These are phyloP conservation scores for Polymixis lichenea DNA, from an alignment of 2,888 invertebrate species.

Conservation along the genomic window DNA sequence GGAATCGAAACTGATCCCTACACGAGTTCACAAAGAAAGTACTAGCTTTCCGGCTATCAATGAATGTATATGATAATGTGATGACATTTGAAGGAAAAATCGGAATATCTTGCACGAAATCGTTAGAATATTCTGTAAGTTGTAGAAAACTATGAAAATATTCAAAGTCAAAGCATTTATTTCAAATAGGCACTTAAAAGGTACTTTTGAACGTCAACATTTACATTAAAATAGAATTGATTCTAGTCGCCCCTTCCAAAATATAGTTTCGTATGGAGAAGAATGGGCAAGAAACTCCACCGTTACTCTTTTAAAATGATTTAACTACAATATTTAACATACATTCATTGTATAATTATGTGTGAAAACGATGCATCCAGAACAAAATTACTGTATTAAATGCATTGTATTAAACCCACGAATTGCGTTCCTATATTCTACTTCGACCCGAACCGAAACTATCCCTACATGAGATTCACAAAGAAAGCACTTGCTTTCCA, in stretches of 20 bases:
- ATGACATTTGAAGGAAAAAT: conserved; percentile 15
- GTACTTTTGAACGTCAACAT: too few relatives aligned
- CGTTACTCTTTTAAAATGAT: too few relatives aligned
- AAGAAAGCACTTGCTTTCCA: not conserved
- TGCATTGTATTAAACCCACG: not conserved
- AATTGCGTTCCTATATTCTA: not conserved
- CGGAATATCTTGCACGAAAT: not conserved
- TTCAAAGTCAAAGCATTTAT: too few relatives aligned
- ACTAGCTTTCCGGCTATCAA: not conserved
- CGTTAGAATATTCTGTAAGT: not conserved
- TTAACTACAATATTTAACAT: too few relatives aligned
- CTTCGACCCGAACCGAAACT: not conserved
- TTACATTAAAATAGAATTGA: too few relatives aligned
- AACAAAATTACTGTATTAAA: too few relatives aligned
- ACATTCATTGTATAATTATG: too few relatives aligned
- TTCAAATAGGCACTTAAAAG: too few relatives aligned
- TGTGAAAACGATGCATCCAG: too few relatives aligned
- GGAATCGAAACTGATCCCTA: not conserved
- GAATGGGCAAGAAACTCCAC: too few relatives aligned
- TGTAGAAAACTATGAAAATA: not conserved
- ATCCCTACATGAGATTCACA: not conserved
- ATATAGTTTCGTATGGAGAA: too few relatives aligned
- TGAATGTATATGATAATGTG: not conserved
- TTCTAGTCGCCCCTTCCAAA: too few relatives aligned
- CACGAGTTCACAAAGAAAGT: conserved; percentile 10